These are phyloP conservation scores for Portunus trituberculatus DNA, from an alignment of 1,140 invertebrate species.

Conservation along the genomic window DNA sequence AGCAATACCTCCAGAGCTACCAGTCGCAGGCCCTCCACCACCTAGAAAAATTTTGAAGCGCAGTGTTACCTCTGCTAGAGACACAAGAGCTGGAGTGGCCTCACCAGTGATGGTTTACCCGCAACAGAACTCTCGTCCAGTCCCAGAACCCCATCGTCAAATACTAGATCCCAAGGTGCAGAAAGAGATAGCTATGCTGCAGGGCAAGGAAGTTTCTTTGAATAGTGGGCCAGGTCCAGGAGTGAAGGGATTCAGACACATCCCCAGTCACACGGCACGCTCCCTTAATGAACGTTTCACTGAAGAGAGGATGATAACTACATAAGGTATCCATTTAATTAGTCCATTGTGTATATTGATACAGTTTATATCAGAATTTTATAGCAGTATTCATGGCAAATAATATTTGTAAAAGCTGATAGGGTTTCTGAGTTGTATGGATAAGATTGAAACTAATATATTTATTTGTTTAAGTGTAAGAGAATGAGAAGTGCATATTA, in stretches of 20 bases:
- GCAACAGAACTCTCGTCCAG: conserved; percentile 30
- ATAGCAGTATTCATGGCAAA: background rate
- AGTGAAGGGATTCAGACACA: conserved; percentile 67
- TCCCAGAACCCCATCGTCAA: conserved; percentile 61
- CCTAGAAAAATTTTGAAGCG: conserved; percentile 54
- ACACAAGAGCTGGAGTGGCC: conserved; percentile 42
- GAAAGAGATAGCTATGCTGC: conserved; percentile 69
- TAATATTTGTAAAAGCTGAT: background rate
- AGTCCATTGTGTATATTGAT: background rate
- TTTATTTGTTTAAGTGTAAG: background rate
- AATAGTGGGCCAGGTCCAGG: conserved; percentile 69
- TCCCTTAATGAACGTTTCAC: conserved; percentile 72
- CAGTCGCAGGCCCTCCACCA: background rate
- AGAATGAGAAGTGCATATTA: background rate
- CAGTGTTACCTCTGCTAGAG: conserved; percentile 51
- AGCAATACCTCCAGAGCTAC: conserved; percentile 43
- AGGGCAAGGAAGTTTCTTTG: conserved; percentile 61
- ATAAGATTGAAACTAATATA: background rate
- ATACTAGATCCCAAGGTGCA: conserved; percentile 69
- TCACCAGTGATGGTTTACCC: background rate
- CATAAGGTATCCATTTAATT: background rate
- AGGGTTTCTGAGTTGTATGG: background rate
- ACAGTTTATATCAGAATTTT: background rate
- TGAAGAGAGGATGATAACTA: conserved; percentile 67
- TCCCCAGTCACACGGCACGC: conserved; percentile 63